A percentile compares a stretch with the other conserved stretches of the same genome.
These are phyloP conservation scores for Phrynocephalus guinanensis DNA, from an alignment of 2,797 vertebrate species.

Conservation along the genomic window DNA sequence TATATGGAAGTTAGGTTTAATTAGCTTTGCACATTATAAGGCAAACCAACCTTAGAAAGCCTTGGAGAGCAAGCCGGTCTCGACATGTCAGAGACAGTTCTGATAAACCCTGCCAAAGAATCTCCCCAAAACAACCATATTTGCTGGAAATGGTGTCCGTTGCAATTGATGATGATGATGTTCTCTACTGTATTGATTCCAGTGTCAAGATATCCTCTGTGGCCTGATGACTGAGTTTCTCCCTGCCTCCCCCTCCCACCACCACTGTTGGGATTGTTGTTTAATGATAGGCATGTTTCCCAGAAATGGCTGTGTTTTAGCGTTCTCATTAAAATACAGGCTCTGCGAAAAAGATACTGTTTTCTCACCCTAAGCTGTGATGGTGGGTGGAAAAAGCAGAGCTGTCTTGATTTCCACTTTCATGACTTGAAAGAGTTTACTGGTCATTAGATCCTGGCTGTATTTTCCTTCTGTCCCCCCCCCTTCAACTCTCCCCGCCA, in stretches of 20 bases:
- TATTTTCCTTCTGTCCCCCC: neutral
- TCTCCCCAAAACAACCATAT: conserved; percentile 19
- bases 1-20: too few species aligned
- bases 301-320: conserved; percentile 42
- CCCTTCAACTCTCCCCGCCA: neutral
- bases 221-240: conserved; percentile 26
- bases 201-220: conserved; percentile 3
- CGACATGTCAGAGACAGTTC: neutral
- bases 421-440: conserved; percentile 40
- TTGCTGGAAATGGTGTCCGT: conserved; percentile 7
- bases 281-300: conserved; percentile 55
- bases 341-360: conserved; percentile 37
- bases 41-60: neutral
- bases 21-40: too few species aligned
- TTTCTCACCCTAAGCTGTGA: conserved; percentile 27
- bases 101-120: neutral
- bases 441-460: conserved; percentile 3
- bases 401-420: conserved; percentile 30
- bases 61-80: neutral
- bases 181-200: conserved; percentile 35
- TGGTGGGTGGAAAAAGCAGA: conserved; percentile 31
- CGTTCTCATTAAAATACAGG: conserved; percentile 62
- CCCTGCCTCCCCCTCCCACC: neutral
- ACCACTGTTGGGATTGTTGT: conserved; percentile 42
- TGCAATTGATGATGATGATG: conserved; percentile 7